A percentile compares a stretch with the other conserved stretches of the same genome.
Conservation (phyloP, 2,797 vertebrate genomes). For the Hyperoplus immaculatus region DNA sequence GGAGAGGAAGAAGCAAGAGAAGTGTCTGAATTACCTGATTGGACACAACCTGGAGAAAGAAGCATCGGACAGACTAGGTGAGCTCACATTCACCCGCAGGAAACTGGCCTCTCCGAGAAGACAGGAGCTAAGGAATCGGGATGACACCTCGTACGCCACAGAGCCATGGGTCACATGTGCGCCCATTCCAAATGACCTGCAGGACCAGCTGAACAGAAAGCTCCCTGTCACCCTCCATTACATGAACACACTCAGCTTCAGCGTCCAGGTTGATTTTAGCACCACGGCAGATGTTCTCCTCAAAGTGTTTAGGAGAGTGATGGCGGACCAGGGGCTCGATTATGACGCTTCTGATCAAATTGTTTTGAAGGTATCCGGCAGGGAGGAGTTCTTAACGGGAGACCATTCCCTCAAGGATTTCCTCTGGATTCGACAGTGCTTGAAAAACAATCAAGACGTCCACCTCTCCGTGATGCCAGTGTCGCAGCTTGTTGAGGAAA, state of each 20-base stretch:
- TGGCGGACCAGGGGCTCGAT: slow-evolving; percentile 47
- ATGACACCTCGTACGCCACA: slow-evolving; percentile 75
- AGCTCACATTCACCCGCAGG: slow-evolving; percentile 84
- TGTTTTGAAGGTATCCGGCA: slow-evolving; percentile 82
- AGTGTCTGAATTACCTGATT: slow-evolving; percentile 76
- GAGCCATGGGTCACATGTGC: slow-evolving; percentile 83
- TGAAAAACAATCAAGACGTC: slow-evolving; percentile 79
- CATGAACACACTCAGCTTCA: slow-evolving; percentile 74
- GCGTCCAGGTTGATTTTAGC: slow-evolving; percentile 51
- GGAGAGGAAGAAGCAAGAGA: slow-evolving; percentile 62
- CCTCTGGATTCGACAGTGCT: slow-evolving; percentile 84
- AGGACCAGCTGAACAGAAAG: slow-evolving; percentile 61
- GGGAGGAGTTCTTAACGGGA: slow-evolving; percentile 85
- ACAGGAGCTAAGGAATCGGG: slow-evolving; percentile 75
- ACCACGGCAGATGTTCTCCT: slow-evolving; percentile 60
- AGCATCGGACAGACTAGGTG: slow-evolving; percentile 75
- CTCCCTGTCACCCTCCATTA: slow-evolving; percentile 75
- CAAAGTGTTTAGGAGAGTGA: slow-evolving; percentile 51
- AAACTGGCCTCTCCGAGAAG: slow-evolving; percentile 81
- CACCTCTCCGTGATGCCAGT: slow-evolving; percentile 80
- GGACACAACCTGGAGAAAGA: slow-evolving; percentile 80
- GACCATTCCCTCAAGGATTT: slow-evolving; percentile 75
- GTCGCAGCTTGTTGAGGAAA: slow-evolving; percentile 70
- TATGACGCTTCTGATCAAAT: slow-evolving; percentile 49
- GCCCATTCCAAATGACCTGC: slow-evolving; percentile 70